Conservation (phyloP, 2,888 invertebrate genomes). For the Gymnosoma rotundatum region DNA sequence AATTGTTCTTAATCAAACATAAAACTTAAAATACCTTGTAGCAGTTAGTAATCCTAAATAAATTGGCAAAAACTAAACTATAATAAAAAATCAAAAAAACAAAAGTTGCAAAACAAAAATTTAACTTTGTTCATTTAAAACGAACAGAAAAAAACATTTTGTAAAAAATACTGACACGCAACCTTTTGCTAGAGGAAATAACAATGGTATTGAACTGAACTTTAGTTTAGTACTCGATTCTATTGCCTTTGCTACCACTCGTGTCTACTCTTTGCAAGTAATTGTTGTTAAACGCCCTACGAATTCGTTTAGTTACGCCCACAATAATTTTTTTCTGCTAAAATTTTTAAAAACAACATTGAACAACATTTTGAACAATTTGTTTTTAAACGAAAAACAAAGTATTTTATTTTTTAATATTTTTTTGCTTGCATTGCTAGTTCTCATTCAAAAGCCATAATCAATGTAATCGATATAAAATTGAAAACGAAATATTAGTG, state of each 20-base stretch:
- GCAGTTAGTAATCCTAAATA: conserved; percentile 27
- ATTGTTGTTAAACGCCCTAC: conserved; percentile 68
- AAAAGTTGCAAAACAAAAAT: conserved; percentile 42
- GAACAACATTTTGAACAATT: conserved; percentile 39
- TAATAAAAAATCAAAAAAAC: neutral
- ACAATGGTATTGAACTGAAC: conserved; percentile 65
- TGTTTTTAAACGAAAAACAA: conserved; percentile 17
- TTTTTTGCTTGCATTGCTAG: neutral
- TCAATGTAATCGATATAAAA: conserved; percentile 69
- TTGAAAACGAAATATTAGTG: conserved; percentile 40
- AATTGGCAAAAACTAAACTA: conserved; percentile 38
- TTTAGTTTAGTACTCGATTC: conserved; percentile 29
- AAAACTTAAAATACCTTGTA: conserved; percentile 26
- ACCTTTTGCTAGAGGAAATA: conserved; percentile 48
- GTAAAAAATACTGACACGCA: conserved; percentile 44
- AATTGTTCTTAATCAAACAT: neutral
- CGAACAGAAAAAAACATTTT: conserved; percentile 2
- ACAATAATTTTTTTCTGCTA: conserved; percentile 1
- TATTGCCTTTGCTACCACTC: conserved; percentile 2
- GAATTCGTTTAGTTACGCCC: conserved; percentile 63
- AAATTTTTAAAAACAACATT: conserved; percentile 50
- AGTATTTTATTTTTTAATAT: neutral
- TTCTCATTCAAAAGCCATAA: conserved; percentile 52
- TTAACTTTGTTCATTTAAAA: conserved; percentile 48
- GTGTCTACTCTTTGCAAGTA: conserved; percentile 40